A percentile compares a stretch with the other conserved stretches of the same genome.
These are phyloP conservation scores for Cerastoderma edule DNA, from an alignment of 2,888 invertebrate species.

Conservation along the genomic window DNA sequence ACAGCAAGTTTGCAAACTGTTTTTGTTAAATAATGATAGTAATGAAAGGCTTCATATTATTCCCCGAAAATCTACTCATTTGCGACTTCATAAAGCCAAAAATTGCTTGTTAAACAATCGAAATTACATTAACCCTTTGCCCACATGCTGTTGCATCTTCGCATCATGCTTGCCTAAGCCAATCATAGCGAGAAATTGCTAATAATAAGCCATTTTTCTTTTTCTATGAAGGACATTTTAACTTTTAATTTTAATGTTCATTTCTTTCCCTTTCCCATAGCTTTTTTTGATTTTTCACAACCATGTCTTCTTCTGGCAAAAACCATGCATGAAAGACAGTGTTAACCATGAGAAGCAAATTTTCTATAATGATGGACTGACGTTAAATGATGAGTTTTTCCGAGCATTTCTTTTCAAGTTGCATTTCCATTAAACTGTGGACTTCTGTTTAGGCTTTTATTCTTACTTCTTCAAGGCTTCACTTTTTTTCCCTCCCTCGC, in stretches of 20 bases:
- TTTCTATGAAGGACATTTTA: too few relatives aligned
- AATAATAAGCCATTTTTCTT: too few relatives aligned
- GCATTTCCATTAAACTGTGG: background rate
- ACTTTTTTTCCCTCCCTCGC: slow-evolving; percentile 10
- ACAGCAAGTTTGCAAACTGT: slow-evolving; percentile 26
- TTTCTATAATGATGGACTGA: too few relatives aligned
- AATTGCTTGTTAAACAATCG: slow-evolving; percentile 25
- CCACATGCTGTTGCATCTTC: too few relatives aligned
- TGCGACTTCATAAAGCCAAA: slow-evolving; percentile 29
- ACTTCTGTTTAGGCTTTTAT: background rate
- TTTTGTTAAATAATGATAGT: slow-evolving; percentile 25
- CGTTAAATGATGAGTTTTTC: slow-evolving; percentile 16
- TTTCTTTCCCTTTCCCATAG: too few relatives aligned
- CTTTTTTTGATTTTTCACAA: too few relatives aligned
- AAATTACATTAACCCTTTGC: slow-evolving; percentile 18
- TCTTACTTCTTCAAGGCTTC: slow-evolving; percentile 7
- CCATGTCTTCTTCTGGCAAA: too few relatives aligned
- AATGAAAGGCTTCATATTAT: slow-evolving; percentile 27
- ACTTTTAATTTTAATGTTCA: too few relatives aligned
- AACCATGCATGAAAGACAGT: too few relatives aligned
- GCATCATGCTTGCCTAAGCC: too few relatives aligned
- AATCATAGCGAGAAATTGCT: too few relatives aligned
- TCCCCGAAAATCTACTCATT: slow-evolving; percentile 23
- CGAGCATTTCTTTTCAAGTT: slow-evolving; percentile 16
- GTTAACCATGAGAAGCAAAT: too few relatives aligned